Evolutionary conservation across 2,113 vertebrate species (phyloP), one percentile per base, ranked within the genome.

Genomic region (Engraulis encrasicolus): DNA sequence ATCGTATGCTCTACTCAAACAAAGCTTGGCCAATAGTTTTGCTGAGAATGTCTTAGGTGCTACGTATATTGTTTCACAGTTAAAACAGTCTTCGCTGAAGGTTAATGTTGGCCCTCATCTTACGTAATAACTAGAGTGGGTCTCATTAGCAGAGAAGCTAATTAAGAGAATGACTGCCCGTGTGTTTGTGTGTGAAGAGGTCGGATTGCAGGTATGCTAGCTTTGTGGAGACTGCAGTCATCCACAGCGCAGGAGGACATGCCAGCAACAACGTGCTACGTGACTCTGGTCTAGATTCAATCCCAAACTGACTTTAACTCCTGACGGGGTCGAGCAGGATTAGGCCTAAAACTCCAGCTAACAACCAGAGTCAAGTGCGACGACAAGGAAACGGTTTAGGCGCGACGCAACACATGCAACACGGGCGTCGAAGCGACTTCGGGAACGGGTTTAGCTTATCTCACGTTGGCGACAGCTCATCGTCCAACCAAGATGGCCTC

Each of bases 381-480:
- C 27, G 23, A 34, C 9, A 27, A 31, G 27, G 31, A 15, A 20
- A 74, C n/a, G n/a, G 66, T 74, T 74, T n/a, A n/a, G 40, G 40
- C 40, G 40, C 40, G 9, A 45, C 27, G 31, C 58, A n/a, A n/a
- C n/a, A 31, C 66, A 74, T 74, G 66, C 66, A 74, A n/a, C 66
- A 14, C 61, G 61, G 61, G 9, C 66, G 66, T n/a, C n/a, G n/a
- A n/a, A n/a, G n/a, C n/a, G n/a, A n/a, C n/a, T n/a, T n/a, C n/a
- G n/a, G n/a, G n/a, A n/a, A n/a, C n/a, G 66, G 31, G 66, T 74
- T 74, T 74, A 86, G 93, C 94, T 74, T 74, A 86, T 93, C 94
- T 96, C 96, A 95, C 92, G 20, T 95, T 94, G 95, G 91, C 85
- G 89, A 91, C 37, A 81, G 90, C 14, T 88, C 86, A 88, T 92